Evolutionary conservation across 2,797 vertebrate genomes (phyloP), one percentile per base, ranked within the genome.

Genomic region (Nothura maculosa): DNA sequence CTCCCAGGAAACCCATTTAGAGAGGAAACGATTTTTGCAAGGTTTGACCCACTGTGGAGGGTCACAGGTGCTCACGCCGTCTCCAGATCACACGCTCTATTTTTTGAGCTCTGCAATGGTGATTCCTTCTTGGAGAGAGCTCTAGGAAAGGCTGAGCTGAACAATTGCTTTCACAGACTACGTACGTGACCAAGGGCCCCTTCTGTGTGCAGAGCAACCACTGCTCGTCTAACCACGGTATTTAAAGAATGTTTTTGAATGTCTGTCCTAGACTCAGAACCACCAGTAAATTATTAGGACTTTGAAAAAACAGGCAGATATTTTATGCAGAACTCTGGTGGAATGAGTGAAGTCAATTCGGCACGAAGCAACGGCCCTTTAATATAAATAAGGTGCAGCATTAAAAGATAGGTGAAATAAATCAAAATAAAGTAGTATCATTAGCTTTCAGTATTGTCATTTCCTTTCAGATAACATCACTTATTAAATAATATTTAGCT

Each of bases 261-360:
- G 21, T 19, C 36, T 54, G 7, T 45, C 32, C 64, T 45, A 48
- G 70, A 81, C 17, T 7, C 32, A 52, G 38, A 79, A 64, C 3
- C 10, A 43, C 9, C 69, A 76, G 69, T n/a, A 1, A 64, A 80
- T 80, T 84, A 10, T 62, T 81, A 66, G 45, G 34, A 16, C 54
- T 91, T 91, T 77, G 62, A 47, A 70, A 87, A 89, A 64, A 5
- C 16, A 43, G 25, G 79, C 40, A 9, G 20, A 21, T 69, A 19
- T 12, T 74, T 43, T 74, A 60, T 5, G 40, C 28, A 58, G 8
- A 68, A 17, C 19, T 24, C 19, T 47, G 45, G 8, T 48, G 21
- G 30, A 52, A 45, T 25, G 4, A 47, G 21, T 45, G 18, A 69
- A 52, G 43, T 64, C 62, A 64, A 60, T 34, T 63, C 20, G n/a